Evolutionary conservation across 2,888 invertebrate genomes (phyloP).

Genomic region (Smittia aterrima): DNA sequence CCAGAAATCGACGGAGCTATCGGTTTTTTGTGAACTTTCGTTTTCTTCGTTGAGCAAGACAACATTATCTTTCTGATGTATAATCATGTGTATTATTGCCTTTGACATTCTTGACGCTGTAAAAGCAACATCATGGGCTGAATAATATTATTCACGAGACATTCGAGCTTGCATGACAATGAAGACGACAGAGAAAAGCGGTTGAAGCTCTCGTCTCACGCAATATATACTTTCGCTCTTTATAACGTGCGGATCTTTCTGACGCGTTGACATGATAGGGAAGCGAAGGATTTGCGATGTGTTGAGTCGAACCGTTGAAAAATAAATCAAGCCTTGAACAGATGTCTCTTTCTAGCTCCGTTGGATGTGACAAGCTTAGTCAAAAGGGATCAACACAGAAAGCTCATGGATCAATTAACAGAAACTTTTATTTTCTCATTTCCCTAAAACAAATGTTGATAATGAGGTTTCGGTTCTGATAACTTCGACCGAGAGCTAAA

Average conservation of each 20-base stretch:
- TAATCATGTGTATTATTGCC: slow-evolving; percentile 20
- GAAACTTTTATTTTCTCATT: slow-evolving; percentile 1
- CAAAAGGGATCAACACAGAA: background rate
- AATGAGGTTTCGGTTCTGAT: background rate
- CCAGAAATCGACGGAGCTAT: background rate
- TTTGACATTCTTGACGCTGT: slow-evolving; percentile 8
- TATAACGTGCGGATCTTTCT: background rate
- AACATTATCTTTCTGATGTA: slow-evolving; percentile 8
- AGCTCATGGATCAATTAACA: background rate
- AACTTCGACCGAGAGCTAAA: background rate
- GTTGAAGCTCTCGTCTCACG: background rate
- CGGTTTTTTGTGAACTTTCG: background rate
- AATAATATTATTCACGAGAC: background rate
- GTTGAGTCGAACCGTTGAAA: background rate
- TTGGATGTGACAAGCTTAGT: no score
- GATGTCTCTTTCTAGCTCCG: no score
- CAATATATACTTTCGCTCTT: no score
- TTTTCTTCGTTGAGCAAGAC: background rate
- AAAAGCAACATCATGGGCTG: background rate
- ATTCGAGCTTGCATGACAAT: no score
- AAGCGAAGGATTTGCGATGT: background rate
- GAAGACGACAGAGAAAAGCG: no score
- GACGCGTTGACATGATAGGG: background rate
- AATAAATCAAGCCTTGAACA: background rate
- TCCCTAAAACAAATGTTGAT: background rate